These are phyloP conservation scores for Nothoprocta pentlandii DNA, from an alignment of 2,113 vertebrate genomes.

Conservation along the genomic window DNA sequence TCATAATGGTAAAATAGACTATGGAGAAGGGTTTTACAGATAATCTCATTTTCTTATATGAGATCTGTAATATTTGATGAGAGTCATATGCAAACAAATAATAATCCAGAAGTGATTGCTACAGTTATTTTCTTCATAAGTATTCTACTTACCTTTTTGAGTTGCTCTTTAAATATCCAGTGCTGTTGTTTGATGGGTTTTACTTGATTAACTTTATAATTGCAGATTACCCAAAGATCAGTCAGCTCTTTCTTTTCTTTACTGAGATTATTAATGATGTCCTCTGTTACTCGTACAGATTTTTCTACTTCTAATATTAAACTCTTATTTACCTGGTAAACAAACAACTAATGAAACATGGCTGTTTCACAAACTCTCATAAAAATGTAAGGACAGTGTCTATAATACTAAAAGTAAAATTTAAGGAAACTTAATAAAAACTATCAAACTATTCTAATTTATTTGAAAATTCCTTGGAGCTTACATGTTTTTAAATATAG, in stretches of 20 bases:
- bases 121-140: not conserved
- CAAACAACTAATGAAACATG: slow-evolving; percentile 22
- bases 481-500: not conserved
- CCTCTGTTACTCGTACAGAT: slow-evolving; percentile 70
- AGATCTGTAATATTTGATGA: not conserved
- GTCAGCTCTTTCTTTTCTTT: slow-evolving; percentile 79
- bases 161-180: slow-evolving; percentile 83
- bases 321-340: slow-evolving; percentile 78
- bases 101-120: not conserved
- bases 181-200: slow-evolving; percentile 81
- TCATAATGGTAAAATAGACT: not conserved
- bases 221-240: slow-evolving; percentile 78
- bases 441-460: not conserved
- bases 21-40: not conserved
- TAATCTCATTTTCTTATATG: not conserved
- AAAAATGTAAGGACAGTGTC: not conserved
- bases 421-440: not conserved
- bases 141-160: slow-evolving; percentile 79
- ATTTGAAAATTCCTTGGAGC: not conserved
- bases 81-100: not conserved
- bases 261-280: slow-evolving; percentile 72
- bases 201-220: slow-evolving; percentile 75
- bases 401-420: not conserved
- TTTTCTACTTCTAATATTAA: slow-evolving; percentile 77
- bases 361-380: not conserved